These are phyloP conservation scores for Galeopterus variegatus DNA, from an alignment of 2,113 vertebrate species.

Conservation along the genomic window DNA sequence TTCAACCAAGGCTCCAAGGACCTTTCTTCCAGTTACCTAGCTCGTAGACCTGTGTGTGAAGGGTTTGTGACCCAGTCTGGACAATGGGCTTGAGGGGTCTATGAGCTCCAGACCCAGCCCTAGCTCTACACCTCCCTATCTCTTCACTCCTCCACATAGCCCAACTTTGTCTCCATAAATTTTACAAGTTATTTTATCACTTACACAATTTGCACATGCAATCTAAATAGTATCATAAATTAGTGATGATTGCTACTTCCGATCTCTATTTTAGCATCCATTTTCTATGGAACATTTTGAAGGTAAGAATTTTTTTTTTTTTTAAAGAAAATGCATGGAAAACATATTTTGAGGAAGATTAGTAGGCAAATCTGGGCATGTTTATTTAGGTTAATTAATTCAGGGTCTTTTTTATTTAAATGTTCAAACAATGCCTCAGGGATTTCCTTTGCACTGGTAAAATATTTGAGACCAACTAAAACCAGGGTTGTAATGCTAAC, in stretches of 20 bases:
- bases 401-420: slow-evolving; percentile 30
- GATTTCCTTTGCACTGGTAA: slow-evolving; percentile 24
- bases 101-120: too few relatives aligned
- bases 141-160: not conserved
- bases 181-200: slow-evolving; percentile 33
- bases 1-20: too few relatives aligned
- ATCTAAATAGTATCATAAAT: slow-evolving; percentile 25
- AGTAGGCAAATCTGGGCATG: slow-evolving; percentile 9
- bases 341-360: slow-evolving; percentile 48
- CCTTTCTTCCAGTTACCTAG: too few relatives aligned
- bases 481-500: slow-evolving; percentile 31
- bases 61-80: too few relatives aligned
- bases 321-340: not conserved
- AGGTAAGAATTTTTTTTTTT: not conserved
- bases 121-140: too few relatives aligned
- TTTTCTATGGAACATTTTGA: slow-evolving; percentile 2
- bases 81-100: too few relatives aligned
- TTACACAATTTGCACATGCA: not conserved
- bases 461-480: slow-evolving; percentile 54
- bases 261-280: not conserved
- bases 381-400: slow-evolving; percentile 53
- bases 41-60: too few relatives aligned
- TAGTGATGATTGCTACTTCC: not conserved
- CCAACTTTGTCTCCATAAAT: not conserved
- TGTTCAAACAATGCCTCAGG: not conserved